Conservation (phyloP, 2,797 vertebrate species). For the Salmo trutta region DNA sequence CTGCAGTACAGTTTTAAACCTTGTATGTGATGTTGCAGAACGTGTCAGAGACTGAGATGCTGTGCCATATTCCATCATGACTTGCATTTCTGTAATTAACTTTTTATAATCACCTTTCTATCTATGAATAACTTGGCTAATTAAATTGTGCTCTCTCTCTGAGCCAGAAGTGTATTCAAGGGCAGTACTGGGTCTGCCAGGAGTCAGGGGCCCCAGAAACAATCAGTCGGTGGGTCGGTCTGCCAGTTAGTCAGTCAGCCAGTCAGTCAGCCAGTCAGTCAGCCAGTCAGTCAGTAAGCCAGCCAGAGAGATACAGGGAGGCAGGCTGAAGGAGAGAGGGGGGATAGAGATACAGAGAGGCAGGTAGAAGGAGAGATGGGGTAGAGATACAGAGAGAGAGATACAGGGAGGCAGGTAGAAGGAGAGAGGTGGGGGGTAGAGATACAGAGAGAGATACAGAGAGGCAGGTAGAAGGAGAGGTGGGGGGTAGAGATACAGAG, state of each 20-base stretch:
- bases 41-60: background rate
- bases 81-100: conserved; percentile 8
- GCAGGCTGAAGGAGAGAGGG: too few species aligned
- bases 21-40: background rate
- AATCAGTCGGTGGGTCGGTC: background rate
- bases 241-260: background rate
- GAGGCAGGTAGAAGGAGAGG: too few species aligned
- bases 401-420: too few species aligned
- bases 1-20: conserved; percentile 3
- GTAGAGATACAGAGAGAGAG: too few species aligned
- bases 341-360: too few species aligned
- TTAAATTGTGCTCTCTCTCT: background rate
- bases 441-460: too few species aligned
- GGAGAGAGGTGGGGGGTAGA: too few species aligned
- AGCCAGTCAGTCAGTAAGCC: background rate
- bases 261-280: too few species aligned
- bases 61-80: conserved; percentile 6
- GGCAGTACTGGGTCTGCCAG: background rate
- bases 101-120: background rate
- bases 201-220: too few species aligned
- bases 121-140: conserved; percentile 1
- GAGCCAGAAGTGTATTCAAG: conserved; percentile 1
- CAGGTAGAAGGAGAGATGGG: too few species aligned
- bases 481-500: too few species aligned
- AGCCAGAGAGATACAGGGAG: background rate